These are phyloP conservation scores for Orgyia antiqua DNA, from an alignment of 2,888 invertebrate species.

Conservation along the genomic window DNA sequence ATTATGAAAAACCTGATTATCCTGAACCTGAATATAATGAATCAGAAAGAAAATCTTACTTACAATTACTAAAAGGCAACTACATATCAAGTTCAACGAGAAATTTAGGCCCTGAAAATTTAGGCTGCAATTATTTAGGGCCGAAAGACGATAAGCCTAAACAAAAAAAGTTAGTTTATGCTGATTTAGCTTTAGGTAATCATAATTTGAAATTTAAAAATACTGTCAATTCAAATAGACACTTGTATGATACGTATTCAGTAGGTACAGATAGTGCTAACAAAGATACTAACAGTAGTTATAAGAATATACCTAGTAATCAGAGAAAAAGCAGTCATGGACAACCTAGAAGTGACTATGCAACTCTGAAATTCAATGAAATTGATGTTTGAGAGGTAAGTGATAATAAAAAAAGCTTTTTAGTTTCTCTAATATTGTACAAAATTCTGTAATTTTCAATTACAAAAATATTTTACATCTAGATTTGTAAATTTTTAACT, in stretches of 20 bases:
- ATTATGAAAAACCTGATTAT: conserved; percentile 68
- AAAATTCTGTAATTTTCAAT: background rate
- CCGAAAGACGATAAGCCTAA: conserved; percentile 65
- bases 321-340: conserved; percentile 29
- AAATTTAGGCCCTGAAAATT: conserved; percentile 58
- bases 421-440: background rate
- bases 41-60: conserved; percentile 63
- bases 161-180: conserved; percentile 74
- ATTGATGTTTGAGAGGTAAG: conserved; percentile 74
- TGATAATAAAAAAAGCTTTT: too few species aligned
- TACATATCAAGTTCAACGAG: conserved; percentile 73
- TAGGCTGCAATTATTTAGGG: conserved; percentile 54
- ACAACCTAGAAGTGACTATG: conserved; percentile 65
- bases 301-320: conserved; percentile 57
- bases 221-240: conserved; percentile 77
- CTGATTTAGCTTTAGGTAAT: conserved; percentile 75
- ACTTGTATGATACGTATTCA: conserved; percentile 73
- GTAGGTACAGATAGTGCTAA: conserved; percentile 63
- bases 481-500: too few species aligned
- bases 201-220: conserved; percentile 78
- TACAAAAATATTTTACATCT: background rate
- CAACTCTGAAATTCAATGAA: conserved; percentile 73
- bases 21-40: conserved; percentile 67
- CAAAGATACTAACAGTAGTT: conserved; percentile 59
- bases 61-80: conserved; percentile 67